Evolutionary conservation across 64 coral and sea anemone genomes (phyloP), one percentile per base, ranked within the genome.

Genomic region (Cladopsammia gracilis): DNA sequence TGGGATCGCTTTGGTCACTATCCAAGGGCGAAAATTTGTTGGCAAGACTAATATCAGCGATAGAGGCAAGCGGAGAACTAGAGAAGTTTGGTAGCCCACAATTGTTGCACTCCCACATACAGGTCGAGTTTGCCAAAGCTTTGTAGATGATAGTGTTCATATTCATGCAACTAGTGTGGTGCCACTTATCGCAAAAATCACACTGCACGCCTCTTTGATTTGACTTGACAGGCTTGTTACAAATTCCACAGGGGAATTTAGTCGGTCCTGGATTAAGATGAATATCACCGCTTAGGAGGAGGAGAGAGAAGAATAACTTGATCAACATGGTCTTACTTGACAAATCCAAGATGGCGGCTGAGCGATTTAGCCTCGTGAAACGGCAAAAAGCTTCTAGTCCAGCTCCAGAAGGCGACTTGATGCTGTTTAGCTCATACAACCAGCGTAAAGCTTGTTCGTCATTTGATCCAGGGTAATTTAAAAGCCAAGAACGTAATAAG

Each of bases 31-130:
- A 53, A 53, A 53, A 53, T 5, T 4, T 4, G 10, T 53, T 53
- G 4, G 10, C 51, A 53, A 5, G 51, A 10, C 51, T 5, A 53
- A 53, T 53, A 53, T 10, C 10, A 53, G 51, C 51, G 10, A 53
- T 53, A 53, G 51, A 53, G 51, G 4, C 51, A 10, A 53, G 51
- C 51, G 10, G 10, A 10, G 51, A 53, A 10, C 51, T 70, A 66
- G 90, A 77, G 82, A 93, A 93, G 24, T 86, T 86, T 76, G 90
- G 58, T 10, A 86, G 64, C 2, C 78, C 86, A 67, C 86, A 94
- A 16, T 48, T 13, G 48, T 49, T 62, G 49, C 86, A 94, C 11
- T 62, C 53, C 79, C 79, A 85, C 18, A 82, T 53, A 89, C 67
- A 79, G 56, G 77, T 34, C 5, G 92, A 94, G 65, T 83, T 89